A percentile compares a stretch with the other conserved stretches of the same genome.
Evolutionary conservation across 2,797 vertebrate genomes (phyloP).

Genomic region (Tiaroga cobitis): DNA sequence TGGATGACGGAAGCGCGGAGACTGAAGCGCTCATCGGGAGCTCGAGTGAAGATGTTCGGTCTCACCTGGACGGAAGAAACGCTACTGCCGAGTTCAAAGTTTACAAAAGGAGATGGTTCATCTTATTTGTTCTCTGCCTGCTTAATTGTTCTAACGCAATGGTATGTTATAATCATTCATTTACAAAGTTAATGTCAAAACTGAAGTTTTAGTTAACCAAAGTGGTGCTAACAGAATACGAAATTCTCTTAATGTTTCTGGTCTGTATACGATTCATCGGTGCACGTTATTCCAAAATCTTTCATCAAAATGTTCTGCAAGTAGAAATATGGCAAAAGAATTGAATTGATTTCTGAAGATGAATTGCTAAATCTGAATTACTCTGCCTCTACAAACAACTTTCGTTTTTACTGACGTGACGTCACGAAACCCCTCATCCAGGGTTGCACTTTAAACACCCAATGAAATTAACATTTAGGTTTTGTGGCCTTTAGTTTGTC

Average conservation of each 20-base stretch:
- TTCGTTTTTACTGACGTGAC: not conserved
- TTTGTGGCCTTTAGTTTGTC: not conserved
- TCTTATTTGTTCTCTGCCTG: constrained; percentile 82
- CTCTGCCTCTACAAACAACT: too few species aligned
- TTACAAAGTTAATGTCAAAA: not conserved
- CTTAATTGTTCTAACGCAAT: constrained; percentile 88
- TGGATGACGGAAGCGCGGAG: constrained; percentile 42
- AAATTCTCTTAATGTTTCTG: not conserved
- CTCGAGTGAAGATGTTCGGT: not conserved
- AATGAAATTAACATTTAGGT: not conserved
- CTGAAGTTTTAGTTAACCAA: not conserved
- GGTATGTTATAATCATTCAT: constrained; percentile 70
- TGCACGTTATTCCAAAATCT: not conserved
- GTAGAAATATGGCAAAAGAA: not conserved
- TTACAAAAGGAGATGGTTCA: constrained; percentile 86
- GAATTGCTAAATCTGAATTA: not conserved
- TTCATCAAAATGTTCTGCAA: not conserved
- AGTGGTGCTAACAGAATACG: not conserved
- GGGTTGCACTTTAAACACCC: not conserved
- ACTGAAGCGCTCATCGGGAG: not conserved
- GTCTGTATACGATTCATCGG: not conserved
- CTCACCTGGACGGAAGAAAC: not conserved
- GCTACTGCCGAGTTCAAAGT: constrained; percentile 62
- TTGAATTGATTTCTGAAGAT: too few species aligned
- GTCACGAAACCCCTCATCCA: not conserved